Evolutionary conservation across 2,113 vertebrate genomes (phyloP), one percentile per base, ranked within the genome.

Genomic region (Sapayoa aenigma): DNA sequence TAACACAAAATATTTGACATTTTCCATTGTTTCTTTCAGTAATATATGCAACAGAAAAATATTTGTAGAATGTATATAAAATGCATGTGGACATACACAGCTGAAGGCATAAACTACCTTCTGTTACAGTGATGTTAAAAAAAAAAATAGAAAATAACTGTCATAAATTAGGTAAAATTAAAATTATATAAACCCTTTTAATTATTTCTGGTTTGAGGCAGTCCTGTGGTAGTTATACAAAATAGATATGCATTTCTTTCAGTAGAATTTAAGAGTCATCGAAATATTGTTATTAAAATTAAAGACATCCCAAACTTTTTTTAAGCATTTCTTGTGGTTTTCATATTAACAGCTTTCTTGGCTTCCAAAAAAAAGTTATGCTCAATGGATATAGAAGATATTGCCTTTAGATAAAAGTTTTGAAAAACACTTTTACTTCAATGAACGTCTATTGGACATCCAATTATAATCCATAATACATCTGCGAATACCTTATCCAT

Each of bases 11-110:
- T 53, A 67, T 33, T 46, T 50, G 20, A 2, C 3, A 37, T 62
- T 86, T 73, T 23, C 35, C 52, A 35, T 52, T 77, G 15, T 55
- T 77, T 92, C 27, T 60, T 87, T 78, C 89, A 65, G 17, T 35
- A 25, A 30, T 52, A 31, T 20, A 31, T 22, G 4, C 9, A 80
- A 35, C 6, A 55, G 41, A 73, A 73, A 21, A 30, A 30, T 50
- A 66, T 39, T 73, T 86, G 4, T 52, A 31, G 27, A 80, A 69
- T 23, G 2, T 18, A 50, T 58, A 41, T 23, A 65, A 88, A 63
- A 65, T 30, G 33, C 1, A 1, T 44, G 9, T 24, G 2, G 2
- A 14, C 3, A 33, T 3, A 44, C 12, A 28, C 1, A 46, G 12
- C 5, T 46, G 23, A 71, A 18, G n/a, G 23, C 14, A 63, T 74